Evolutionary conservation across 2,888 invertebrate genomes (phyloP).

Genomic region (Amphiduros pacificus): DNA sequence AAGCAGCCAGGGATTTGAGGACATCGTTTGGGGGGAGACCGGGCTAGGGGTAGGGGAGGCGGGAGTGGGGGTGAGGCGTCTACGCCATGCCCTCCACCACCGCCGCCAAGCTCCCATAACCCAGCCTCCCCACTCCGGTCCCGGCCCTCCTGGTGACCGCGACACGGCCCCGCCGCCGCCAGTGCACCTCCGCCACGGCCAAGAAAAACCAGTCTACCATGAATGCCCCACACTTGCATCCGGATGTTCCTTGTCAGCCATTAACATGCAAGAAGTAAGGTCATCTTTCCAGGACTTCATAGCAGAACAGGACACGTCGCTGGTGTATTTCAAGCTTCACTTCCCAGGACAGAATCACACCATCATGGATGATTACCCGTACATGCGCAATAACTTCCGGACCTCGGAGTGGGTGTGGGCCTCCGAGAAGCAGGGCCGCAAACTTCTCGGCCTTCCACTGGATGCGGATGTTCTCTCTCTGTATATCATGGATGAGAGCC

Average conservation of each 20-base stretch:
- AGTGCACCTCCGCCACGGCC: too few species aligned
- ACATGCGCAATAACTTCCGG: constrained; percentile 28
- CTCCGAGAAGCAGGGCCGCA: constrained; percentile 26
- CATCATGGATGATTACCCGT: constrained; percentile 31
- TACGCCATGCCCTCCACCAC: too few species aligned
- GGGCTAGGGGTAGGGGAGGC: too few species aligned
- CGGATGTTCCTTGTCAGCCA: constrained; percentile 17
- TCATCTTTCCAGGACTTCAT: constrained; percentile 21
- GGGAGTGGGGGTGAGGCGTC: too few species aligned
- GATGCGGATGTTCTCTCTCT: constrained; percentile 35
- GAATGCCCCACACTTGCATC: too few species aligned
- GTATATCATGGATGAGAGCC: constrained; percentile 25
- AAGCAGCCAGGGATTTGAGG: too few species aligned
- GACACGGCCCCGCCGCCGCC: too few species aligned
- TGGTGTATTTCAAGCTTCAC: constrained; percentile 29
- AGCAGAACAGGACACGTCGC: constrained; percentile 21
- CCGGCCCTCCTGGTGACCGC: too few species aligned
- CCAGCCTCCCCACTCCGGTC: too few species aligned
- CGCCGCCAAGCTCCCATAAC: too few species aligned
- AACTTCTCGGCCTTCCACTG: constrained; percentile 29
- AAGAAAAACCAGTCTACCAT: too few species aligned
- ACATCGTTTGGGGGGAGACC: too few species aligned
- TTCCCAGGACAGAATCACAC: constrained; percentile 24
- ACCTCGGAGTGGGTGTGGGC: constrained; percentile 34
- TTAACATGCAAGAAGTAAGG: constrained; percentile 15